Percentiles rank a stretch among this genome's conserved stretches.
Evolutionary conservation across 2,797 vertebrate species (phyloP).

Genomic region (Helicolenus hilgendorfi): DNA sequence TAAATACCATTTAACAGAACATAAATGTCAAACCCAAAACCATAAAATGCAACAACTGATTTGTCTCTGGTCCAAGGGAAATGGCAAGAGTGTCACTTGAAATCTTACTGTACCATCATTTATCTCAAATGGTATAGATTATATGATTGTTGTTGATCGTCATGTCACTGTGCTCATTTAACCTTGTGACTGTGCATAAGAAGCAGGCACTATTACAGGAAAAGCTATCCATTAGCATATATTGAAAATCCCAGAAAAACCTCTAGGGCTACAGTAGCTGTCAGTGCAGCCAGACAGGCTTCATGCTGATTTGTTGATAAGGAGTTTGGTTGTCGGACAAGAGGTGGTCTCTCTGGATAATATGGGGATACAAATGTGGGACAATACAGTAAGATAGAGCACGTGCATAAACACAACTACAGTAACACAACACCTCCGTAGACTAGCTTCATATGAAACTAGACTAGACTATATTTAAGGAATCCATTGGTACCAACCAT

Average conservation of each 20-base stretch:
- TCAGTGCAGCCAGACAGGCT: conserved; percentile 42
- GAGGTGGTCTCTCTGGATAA: conserved; percentile 19
- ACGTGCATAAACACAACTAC: not conserved
- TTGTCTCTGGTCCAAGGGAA: conserved; percentile 41
- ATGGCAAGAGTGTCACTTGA: conserved; percentile 33
- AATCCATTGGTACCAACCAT: too few relatives aligned
- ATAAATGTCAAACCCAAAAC: conserved; percentile 66
- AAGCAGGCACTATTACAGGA: not conserved
- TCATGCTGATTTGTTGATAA: conserved; percentile 63
- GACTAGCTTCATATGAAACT: not conserved
- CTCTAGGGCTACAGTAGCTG: not conserved
- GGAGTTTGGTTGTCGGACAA: conserved; percentile 38
- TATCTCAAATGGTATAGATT: not conserved
- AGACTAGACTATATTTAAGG: too few relatives aligned
- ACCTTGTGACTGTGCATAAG: conserved; percentile 16
- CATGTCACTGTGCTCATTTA: conserved; percentile 12
- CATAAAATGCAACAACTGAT: conserved; percentile 28
- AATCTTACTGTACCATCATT: conserved; percentile 38
- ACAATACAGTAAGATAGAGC: not conserved
- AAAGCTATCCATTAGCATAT: conserved; percentile 45
- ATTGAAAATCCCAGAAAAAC: conserved; percentile 22
- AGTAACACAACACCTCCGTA: not conserved
- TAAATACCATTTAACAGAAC: conserved; percentile 55
- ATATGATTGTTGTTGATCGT: conserved; percentile 34
- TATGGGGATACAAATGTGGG: not conserved